These are phyloP conservation scores for Sycobia sp. DNA, from an alignment of 1,140 invertebrate genomes.

Conservation along the genomic window DNA sequence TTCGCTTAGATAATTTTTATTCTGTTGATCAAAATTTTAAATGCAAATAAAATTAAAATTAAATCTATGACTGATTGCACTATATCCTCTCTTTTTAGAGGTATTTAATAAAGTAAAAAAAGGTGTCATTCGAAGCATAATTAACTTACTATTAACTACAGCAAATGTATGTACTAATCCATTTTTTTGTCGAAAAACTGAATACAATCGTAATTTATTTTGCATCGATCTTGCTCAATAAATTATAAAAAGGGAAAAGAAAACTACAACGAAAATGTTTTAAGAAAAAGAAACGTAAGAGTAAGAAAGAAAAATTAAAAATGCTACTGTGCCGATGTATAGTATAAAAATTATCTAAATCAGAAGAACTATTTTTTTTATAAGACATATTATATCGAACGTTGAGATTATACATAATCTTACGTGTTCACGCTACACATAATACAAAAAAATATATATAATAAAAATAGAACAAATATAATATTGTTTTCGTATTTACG, in stretches of 20 bases:
- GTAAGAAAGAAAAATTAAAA: slow-evolving; percentile 29
- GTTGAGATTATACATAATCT: slow-evolving; percentile 42
- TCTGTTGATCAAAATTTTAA: too few species aligned
- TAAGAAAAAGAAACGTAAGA: slow-evolving; percentile 27
- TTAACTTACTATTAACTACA: slow-evolving; percentile 28
- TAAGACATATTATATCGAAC: slow-evolving; percentile 30
- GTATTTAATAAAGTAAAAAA: slow-evolving; percentile 9
- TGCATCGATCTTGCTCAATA: slow-evolving; percentile 49
- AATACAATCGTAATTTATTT: slow-evolving; percentile 53
- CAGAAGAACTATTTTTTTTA: slow-evolving; percentile 29
- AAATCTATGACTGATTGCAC: too few species aligned
- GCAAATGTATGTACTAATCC: slow-evolving; percentile 20
- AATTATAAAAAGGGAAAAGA: slow-evolving; percentile 33
- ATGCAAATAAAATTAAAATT: too few species aligned
- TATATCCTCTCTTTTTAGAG: too few species aligned
- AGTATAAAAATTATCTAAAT: slow-evolving; percentile 29
- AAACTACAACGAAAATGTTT: slow-evolving; percentile 26
- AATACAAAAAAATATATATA: slow-evolving; percentile 9
- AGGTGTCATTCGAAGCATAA: slow-evolving; percentile 33
- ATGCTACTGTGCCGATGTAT: slow-evolving; percentile 5
- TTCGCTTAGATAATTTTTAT: too few species aligned
- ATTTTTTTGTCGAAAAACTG: slow-evolving; percentile 23
- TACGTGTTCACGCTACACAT: slow-evolving; percentile 26
- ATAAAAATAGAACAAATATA: background rate
- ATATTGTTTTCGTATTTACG: slow-evolving; percentile 9